Evolutionary conservation across 2,113 vertebrate species (phyloP), one percentile per base, ranked within the genome.

Genomic region (Onychostruthus taczanowskii): DNA sequence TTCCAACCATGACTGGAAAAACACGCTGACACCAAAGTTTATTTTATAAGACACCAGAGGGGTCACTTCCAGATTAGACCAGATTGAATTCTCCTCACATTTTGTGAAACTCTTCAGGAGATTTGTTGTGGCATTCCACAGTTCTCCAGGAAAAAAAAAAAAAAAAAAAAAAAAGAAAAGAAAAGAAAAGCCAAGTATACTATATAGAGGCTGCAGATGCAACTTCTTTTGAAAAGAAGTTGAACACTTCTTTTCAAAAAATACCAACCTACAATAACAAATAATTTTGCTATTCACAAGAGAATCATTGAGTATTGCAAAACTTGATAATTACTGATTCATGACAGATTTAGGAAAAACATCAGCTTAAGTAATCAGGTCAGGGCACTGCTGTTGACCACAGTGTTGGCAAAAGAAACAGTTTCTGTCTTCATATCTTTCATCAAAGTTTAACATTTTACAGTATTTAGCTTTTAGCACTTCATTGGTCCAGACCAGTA

Each of bases 241-340:
- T 69, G 85, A 96, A 93, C 66, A 18, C 37, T 92, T 84, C 83
- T 91, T 85, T 94, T 85, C 37, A 95, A 95, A 97, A 91, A 73
- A 96, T 90, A 97, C 95, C 96, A 95, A 88, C 93, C 86, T 94
- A 98, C 96, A 97, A 97, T 94, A 97, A 97, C 97, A 98, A 98
- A 97, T 97, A 96, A 95, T 96, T 87, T 95, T 95, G 73, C 91
- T 97, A 94, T 96, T 97, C 98, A 96, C 97, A 96, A 96, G 97
- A 97, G 97, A 96, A 95, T 96, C 15, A 73, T 88, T 94, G 88
- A 96, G 97, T 97, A 97, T 98, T 98, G 98, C 98, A 98, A 98
- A 98, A 98, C 97, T 96, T 98, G 97, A 96, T 98, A 97, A 98
- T 98, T 98, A 98, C 98, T 97, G 96, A 98, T 98, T 98, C 98